Evolutionary conservation across 2,113 vertebrate genomes (phyloP).

Genomic region (Protobothrops mucrosquamatus): DNA sequence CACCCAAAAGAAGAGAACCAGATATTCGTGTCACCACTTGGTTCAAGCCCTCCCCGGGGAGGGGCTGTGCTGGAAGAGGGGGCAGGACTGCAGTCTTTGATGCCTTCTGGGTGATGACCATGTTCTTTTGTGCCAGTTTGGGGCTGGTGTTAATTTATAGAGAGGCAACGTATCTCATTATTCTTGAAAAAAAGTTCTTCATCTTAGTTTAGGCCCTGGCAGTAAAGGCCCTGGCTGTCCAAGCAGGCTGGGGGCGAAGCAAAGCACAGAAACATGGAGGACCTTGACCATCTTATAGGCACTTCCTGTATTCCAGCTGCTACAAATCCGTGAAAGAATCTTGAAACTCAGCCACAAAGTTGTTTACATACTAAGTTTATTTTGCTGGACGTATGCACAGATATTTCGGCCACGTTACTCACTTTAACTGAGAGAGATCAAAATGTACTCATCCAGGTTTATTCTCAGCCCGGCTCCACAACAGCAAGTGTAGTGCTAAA

Average conservation of each 20-base stretch:
- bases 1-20: not conserved
- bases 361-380: not conserved
- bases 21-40: not conserved
- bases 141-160: not conserved
- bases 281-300: not conserved
- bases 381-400: not conserved
- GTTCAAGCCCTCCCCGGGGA: not conserved
- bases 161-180: not conserved
- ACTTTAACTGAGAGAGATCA: not conserved
- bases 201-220: not conserved
- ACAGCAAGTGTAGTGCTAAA: not conserved
- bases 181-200: not conserved
- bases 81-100: not conserved
- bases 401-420: not conserved
- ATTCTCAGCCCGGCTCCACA: rapidly evolving
- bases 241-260: not conserved
- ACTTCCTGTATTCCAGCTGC: not conserved
- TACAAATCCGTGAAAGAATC: not conserved
- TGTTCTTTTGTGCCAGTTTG: not conserved
- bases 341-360: not conserved
- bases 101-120: not conserved
- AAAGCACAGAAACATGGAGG: not conserved
- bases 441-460: not conserved
- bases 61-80: not conserved
- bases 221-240: too few relatives aligned